Percentiles rank a stretch among this genome's conserved stretches.
phyloP scores from a whole-genome alignment of 64 coral and sea anemone species.

The Dendronephthya gigantea region DNA sequence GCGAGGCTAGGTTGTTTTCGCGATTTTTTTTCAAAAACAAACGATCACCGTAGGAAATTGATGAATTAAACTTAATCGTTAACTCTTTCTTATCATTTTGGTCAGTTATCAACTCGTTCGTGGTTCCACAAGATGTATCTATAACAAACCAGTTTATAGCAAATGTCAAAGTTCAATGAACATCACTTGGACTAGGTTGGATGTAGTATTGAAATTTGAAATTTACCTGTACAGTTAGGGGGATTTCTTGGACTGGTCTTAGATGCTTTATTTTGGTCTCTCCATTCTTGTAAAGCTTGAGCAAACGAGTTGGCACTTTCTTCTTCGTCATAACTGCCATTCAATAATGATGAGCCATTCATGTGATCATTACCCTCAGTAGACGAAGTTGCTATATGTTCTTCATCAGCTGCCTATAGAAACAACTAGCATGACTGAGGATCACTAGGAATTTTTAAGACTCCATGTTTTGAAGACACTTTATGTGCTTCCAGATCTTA shows the following conservation, averaged over 20 bases:
- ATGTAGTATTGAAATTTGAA: too few relatives aligned
- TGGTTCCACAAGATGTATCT: conserved; percentile 56
- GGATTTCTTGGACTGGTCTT: conserved; percentile 28
- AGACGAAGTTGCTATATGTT: not conserved
- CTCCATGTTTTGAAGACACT: too few relatives aligned
- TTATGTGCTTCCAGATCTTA: too few relatives aligned
- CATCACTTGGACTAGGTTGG: too few relatives aligned
- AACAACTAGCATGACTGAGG: too few relatives aligned
- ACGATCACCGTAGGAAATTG: conserved; percentile 73
- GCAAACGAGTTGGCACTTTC: conserved; percentile 91
- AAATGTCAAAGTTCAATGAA: not conserved
- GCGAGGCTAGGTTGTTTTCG: not conserved
- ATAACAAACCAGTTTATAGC: not conserved
- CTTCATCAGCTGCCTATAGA: too few relatives aligned
- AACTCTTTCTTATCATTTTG: conserved; percentile 51
- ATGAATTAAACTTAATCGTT: conserved; percentile 52
- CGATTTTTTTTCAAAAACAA: conserved; percentile 75
- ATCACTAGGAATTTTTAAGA: too few relatives aligned
- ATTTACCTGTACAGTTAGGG: conserved; percentile 24
- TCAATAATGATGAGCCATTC: conserved; percentile 42
- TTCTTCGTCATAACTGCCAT: conserved; percentile 72
- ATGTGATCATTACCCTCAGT: not conserved
- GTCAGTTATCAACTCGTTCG: conserved; percentile 24
- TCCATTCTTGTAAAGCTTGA: conserved; percentile 77
- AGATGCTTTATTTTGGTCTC: conserved; percentile 15